Conservation (phyloP, 2,113 vertebrate genomes). For the Prionailurus viverrinus region DNA sequence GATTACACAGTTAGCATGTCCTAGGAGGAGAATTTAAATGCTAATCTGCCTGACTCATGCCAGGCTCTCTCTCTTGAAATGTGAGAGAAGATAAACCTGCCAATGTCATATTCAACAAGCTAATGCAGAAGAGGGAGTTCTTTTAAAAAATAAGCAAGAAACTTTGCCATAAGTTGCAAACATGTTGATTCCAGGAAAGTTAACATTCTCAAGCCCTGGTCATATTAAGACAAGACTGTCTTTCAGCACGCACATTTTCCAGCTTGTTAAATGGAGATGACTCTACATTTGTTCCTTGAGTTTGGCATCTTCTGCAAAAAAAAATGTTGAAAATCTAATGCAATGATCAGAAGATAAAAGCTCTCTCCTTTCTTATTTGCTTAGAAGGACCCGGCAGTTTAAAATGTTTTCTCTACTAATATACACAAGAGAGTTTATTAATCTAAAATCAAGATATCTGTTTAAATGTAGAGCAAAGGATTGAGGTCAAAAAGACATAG, state of each 20-base stretch:
- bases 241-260: constrained; percentile 41
- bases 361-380: constrained; percentile 57
- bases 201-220: not conserved
- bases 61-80: constrained; percentile 2
- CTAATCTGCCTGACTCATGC: not conserved
- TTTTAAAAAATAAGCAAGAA: constrained; percentile 43
- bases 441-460: constrained; percentile 69
- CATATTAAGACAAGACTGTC: constrained; percentile 15
- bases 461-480: constrained; percentile 75
- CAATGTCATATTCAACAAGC: not conserved
- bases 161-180: constrained; percentile 57
- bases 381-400: constrained; percentile 56
- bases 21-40: not conserved
- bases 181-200: constrained; percentile 16
- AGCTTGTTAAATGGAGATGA: constrained; percentile 64
- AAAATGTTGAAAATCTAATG: constrained; percentile 44
- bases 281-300: constrained; percentile 30
- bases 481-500: constrained; percentile 61
- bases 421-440: constrained; percentile 49
- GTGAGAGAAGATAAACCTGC: not conserved
- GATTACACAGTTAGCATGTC: not conserved
- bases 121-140: not conserved
- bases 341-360: constrained; percentile 69
- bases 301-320: constrained; percentile 57
- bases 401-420: constrained; percentile 71